These are phyloP conservation scores for Rissa tridactyla DNA, from an alignment of 2,113 vertebrate genomes.

Conservation along the genomic window DNA sequence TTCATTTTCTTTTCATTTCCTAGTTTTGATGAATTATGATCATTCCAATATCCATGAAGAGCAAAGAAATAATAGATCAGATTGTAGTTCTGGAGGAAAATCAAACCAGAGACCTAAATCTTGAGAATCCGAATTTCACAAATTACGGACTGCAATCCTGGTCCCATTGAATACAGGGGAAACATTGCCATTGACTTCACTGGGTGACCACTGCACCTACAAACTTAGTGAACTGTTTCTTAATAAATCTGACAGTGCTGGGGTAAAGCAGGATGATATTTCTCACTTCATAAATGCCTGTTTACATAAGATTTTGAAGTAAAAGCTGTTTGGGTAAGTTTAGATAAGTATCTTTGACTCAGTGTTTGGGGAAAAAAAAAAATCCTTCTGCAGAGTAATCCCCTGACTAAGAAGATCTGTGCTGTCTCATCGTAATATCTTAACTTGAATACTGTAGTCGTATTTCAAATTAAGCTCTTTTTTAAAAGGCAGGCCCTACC, in stretches of 20 bases:
- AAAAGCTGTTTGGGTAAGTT: not conserved
- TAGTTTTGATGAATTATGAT: not conserved
- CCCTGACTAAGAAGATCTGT: not conserved
- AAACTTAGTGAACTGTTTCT: not conserved
- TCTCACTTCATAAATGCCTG: not conserved
- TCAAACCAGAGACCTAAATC: not conserved
- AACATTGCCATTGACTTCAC: not conserved
- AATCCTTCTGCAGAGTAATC: not conserved
- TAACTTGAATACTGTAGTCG: not conserved
- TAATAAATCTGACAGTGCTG: not conserved
- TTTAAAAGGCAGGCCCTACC: not conserved
- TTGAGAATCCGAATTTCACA: not conserved
- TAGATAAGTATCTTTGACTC: not conserved
- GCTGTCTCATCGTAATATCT: not conserved
- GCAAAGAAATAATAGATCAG: not conserved
- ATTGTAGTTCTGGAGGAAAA: not conserved
- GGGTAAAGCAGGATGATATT: not conserved
- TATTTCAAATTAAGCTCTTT: not conserved
- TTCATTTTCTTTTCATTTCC: not conserved
- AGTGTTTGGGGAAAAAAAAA: too few species aligned
- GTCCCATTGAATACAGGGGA: rapidly evolving
- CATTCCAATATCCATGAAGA: not conserved
- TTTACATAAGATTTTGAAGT: not conserved
- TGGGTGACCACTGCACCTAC: not conserved
- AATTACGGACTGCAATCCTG: not conserved